Base-by-base conservation (phyloP, 2,888 invertebrate species). In the Mesopsocus fuscifrons region DNA sequence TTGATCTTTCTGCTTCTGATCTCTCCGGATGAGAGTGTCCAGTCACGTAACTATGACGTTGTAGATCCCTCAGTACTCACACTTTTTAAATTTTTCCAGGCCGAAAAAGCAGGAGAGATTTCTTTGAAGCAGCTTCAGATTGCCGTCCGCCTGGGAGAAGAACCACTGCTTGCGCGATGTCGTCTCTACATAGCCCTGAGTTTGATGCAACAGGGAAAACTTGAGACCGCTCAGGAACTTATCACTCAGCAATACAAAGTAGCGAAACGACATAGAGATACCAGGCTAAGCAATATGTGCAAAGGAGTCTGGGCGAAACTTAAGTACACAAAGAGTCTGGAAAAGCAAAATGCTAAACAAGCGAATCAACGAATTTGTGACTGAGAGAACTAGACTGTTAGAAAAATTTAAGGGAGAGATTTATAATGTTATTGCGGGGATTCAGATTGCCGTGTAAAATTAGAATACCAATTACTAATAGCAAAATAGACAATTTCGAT, bases 181-280 rank as follows among this genome's bases (percentile, higher is more conserved):
- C 74, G 73, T 52, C 67, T 97, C 0, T 97, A 85, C 59, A 74
- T 78, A 43, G 83, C 89, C 26, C 68, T 94, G 44, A 89, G 92
- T 52, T 65, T 84, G 18, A 80, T 94, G 45, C 97, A 97, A 61
- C 73, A 74, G 49, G 80, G 80, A 1, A 60, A 71, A 34, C 68
- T 84, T 3, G 69, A 67, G 48, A 53, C 60, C 26, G 74, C 87
- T 1, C 69, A 69, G 49, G 56, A 62, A 34, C 70, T 87, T 42
- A 69, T 83, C 22, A 59, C 65, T 21, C 49, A 55, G 22, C 70
- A 74, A 51, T 73, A 69, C 54, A 48, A 54, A 32, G 62, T 63
- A 48, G 67, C 67, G 0, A 60, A 55, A 42, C 48, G 52, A 17
- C 44, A 51, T 20, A 46, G 38, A 3, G 87, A 88, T 55, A 62